Percentiles rank a stretch among this genome's conserved stretches.
phyloP scores from a whole-genome alignment of 2,113 vertebrate genomes.

The Capreolus pygargus region DNA sequence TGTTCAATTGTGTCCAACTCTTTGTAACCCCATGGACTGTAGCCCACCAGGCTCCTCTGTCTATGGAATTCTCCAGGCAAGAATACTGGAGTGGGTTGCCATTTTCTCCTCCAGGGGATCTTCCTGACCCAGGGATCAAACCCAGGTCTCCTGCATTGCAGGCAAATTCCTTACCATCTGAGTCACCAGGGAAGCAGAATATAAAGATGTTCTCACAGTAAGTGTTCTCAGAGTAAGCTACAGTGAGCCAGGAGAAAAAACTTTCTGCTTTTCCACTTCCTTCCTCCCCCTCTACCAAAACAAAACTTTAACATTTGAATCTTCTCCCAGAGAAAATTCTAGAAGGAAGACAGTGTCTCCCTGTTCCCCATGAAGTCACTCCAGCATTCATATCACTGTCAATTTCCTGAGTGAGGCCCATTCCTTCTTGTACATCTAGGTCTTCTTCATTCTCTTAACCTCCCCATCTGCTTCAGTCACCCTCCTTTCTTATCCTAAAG shows the following conservation, averaged over 20 bases:
- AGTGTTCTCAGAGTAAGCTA: background rate
- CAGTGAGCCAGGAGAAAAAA: background rate
- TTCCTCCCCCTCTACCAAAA: background rate
- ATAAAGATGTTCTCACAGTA: background rate
- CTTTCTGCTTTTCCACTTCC: background rate
- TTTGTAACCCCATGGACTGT: background rate
- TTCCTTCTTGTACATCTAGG: background rate
- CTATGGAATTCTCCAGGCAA: background rate
- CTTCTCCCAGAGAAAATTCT: background rate
- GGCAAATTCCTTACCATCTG: background rate
- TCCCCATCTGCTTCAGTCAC: background rate
- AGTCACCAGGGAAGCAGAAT: background rate
- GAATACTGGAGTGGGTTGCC: background rate
- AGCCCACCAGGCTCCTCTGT: background rate
- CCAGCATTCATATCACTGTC: too few relatives aligned
- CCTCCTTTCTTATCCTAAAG: background rate
- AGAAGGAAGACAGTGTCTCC: background rate
- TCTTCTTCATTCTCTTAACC: background rate
- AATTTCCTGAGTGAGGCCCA: background rate
- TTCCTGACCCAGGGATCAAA: background rate
- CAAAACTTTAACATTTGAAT: background rate
- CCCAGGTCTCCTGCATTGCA: rapidly evolving
- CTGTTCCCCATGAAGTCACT: background rate
- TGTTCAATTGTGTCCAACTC: background rate
- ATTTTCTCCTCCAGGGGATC: background rate